A percentile compares a stretch with the other conserved stretches of the same genome.
phyloP scores from a whole-genome alignment of 2,113 vertebrate species.

The Cercocebus atys region DNA sequence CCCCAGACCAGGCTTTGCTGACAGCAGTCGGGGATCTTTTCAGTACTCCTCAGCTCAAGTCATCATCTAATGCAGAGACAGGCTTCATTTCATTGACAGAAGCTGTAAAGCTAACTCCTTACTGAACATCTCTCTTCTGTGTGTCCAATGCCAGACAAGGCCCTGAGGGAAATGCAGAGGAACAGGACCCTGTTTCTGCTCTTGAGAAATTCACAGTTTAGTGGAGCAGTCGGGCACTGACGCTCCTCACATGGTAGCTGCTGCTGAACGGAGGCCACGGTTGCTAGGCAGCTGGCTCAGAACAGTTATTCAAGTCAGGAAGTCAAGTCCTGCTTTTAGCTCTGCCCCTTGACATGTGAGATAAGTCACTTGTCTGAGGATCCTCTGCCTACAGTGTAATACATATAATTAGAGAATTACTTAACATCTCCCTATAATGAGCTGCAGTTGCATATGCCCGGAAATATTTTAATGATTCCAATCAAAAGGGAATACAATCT shows the following conservation, averaged over 20 bases:
- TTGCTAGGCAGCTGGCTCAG: constrained; percentile 48
- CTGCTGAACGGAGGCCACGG: not conserved
- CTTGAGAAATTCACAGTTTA: not conserved
- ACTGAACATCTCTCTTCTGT: not conserved
- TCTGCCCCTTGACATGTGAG: constrained; percentile 62
- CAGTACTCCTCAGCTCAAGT: not conserved
- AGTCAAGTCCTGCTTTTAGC: constrained; percentile 71
- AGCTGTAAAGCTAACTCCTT: not conserved
- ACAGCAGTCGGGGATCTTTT: not conserved
- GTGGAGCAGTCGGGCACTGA: not conserved
- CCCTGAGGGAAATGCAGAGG: not conserved
- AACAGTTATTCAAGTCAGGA: constrained; percentile 43
- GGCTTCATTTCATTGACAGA: not conserved
- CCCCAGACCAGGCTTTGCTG: not conserved
- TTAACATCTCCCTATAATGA: constrained; percentile 60
- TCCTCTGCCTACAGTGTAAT: constrained; percentile 57
- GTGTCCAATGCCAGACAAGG: not conserved
- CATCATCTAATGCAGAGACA: not conserved
- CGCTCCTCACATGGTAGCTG: not conserved
- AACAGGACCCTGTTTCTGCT: not conserved
- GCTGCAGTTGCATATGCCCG: not conserved
- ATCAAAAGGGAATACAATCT: constrained; percentile 58
- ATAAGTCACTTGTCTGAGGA: constrained; percentile 61
- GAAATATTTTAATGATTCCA: constrained; percentile 62
- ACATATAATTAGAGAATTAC: constrained; percentile 72